Base-by-base conservation (phyloP, 2,113 vertebrate genomes). In the Rutilus rutilus region DNA sequence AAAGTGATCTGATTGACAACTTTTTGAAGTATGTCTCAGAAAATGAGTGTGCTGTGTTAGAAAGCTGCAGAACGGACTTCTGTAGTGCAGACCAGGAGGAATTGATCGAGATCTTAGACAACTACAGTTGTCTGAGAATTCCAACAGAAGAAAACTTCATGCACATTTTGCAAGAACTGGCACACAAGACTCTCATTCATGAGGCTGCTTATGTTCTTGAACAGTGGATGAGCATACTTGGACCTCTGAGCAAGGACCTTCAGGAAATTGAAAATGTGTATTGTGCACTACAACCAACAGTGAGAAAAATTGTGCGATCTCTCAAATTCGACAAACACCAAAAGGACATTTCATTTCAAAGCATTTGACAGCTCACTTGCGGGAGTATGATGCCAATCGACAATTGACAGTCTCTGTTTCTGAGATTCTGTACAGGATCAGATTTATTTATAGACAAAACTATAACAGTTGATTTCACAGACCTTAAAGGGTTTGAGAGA, bases 21-120 rank as follows among this genome's bases (percentile, higher is more conserved):
- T 86, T 85, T 77, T 42, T 75, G 25, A 83, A 83, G 57, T 86
- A 83, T 74, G 78, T 83, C 14, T 52, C 79, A 50, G 80, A 82
- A 62, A 82, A 65, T 42, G 85, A 86, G 47, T 17, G 39, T 36
- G n/a, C 14, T 27, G 64, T 86, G 2, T 69, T 83, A n/a, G 79
- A 87, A 60, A 30, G 39, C 9, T 17, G 30, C 42, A 57, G 45
- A 59, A 47, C 27, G 27, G 27, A 71, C 50, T 86, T 80, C 52
- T 65, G 25, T 21, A 60, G 59, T 21, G 54, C 45, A 76, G 80
- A 83, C 73, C 79, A 87, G 69, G 71, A 69, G 39, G 57, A 87
- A 74, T 57, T 87, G 15, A 36, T 87, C 21, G 73, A 87, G 45
- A 83, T 77, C 73, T 77, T 87, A 14, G 73, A 87, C 33, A 74